Evolutionary conservation across 2,113 vertebrate species (phyloP), one percentile per base, ranked within the genome.

Genomic region (Vireo altiloquus): DNA sequence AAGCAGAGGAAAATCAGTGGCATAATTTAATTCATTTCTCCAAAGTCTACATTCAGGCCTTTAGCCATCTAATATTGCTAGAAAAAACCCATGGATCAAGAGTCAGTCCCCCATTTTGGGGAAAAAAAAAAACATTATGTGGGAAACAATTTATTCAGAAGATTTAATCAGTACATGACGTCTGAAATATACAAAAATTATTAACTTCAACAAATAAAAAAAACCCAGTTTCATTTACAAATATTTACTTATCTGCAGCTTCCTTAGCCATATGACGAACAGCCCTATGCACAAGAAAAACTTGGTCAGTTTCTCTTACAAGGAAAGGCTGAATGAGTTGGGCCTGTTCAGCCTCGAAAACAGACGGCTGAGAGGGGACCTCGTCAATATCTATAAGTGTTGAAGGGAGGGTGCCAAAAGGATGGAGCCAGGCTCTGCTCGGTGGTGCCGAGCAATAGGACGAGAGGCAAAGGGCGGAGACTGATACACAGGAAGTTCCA

Each of bases 371-470:
- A 53, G 19, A 39, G 5, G 15, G 15, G 18, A 9, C 6, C 4
- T 37, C 50, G 23, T 37, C 25, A 27, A 1, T 11, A 3, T 15
- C 30, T 49, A 0, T 18, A 5, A 35, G 11, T 27, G 9, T 37
- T 28, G 44, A 47, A 35, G 40, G 20, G 16, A 78, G 19, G 1
- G 3, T 9, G 27, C 2, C 44, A 44, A n/a, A 10, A 57, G 22
- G 12, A 33, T 64, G 25, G 30, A 56, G 31, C 1, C 5, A 28
- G 35, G 37, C 6, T 33, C 8, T 74, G 28, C 15, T 59, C 1
- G 0, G 19, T 13, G 15, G 13, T 74, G 28, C 23, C 0, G 3
- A 37, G 37, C 10, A 42, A n/a, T 13, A 39, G 10, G 22, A 39
- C 3, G 4, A 66, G 15, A 46, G 23, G 16, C 10, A 59, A 8